phyloP scores from a whole-genome alignment of 2,113 vertebrate genomes.

The Manacus vitellinus region DNA sequence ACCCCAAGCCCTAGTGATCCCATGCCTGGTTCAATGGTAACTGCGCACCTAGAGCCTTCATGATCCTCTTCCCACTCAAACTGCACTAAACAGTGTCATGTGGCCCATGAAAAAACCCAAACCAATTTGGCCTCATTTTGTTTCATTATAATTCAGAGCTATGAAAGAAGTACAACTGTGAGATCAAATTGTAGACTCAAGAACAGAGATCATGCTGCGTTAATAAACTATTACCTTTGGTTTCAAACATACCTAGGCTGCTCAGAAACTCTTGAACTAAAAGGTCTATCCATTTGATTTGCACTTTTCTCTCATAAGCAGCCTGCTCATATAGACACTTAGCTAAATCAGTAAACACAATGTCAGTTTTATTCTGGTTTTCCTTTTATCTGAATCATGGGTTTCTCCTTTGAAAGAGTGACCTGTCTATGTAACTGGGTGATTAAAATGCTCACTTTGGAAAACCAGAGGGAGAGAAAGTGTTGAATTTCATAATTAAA shows the following conservation, averaged over 20 bases:
- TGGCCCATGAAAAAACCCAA: background rate
- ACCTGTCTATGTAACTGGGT: background rate
- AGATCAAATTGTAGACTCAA: background rate
- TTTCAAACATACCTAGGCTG: background rate
- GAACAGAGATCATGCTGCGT: background rate
- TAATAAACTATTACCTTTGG: background rate
- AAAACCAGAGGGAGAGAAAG: background rate
- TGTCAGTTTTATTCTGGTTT: background rate
- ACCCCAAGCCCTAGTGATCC: background rate
- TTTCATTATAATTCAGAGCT: background rate
- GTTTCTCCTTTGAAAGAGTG: background rate
- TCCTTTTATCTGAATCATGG: background rate
- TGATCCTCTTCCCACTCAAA: background rate
- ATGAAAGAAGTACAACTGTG: background rate
- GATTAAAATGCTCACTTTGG: background rate
- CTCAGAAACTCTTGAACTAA: background rate
- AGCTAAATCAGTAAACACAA: background rate
- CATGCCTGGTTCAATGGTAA: background rate
- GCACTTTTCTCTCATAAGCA: background rate
- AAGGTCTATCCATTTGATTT: background rate
- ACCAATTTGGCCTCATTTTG: background rate
- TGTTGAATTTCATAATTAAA: background rate
- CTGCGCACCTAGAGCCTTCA: background rate
- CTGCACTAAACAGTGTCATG: background rate
- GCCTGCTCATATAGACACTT: background rate